Conservation (phyloP, 2,113 vertebrate species). For the Heterochromis multidens region DNA sequence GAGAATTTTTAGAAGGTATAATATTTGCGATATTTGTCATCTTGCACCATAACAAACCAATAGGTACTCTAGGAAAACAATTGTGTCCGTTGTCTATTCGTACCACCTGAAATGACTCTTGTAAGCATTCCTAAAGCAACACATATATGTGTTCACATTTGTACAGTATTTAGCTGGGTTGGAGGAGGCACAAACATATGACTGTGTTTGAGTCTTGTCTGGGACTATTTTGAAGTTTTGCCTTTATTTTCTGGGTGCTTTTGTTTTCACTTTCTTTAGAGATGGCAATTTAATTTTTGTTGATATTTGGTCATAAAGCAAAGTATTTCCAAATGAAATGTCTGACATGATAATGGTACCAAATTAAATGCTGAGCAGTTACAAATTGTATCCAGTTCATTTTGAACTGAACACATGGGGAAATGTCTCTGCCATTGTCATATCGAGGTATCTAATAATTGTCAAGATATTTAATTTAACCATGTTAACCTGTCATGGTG, state of each 20-base stretch:
- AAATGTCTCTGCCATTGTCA: background rate
- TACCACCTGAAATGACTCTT: background rate
- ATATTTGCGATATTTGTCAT: background rate
- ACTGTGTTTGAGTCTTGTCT: background rate
- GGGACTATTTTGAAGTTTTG: background rate
- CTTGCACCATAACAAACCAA: background rate
- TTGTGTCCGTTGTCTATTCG: background rate
- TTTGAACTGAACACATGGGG: background rate
- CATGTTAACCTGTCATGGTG: too few species aligned
- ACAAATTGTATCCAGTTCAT: background rate
- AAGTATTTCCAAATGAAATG: too few species aligned
- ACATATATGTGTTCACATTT: background rate
- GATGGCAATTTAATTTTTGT: background rate
- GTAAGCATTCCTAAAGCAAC: too few species aligned
- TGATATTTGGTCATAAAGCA: background rate
- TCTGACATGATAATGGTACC: background rate
- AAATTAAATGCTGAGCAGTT: background rate
- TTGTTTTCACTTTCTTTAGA: background rate
- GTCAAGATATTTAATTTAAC: too few species aligned
- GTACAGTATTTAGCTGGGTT: too few species aligned
- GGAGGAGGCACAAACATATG: background rate
- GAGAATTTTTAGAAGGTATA: too few species aligned
- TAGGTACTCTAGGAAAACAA: background rate
- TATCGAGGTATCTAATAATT: too few species aligned
- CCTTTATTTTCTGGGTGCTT: background rate